phyloP scores from a whole-genome alignment of 2,797 vertebrate genomes.

The Cynopterus sphinx region DNA sequence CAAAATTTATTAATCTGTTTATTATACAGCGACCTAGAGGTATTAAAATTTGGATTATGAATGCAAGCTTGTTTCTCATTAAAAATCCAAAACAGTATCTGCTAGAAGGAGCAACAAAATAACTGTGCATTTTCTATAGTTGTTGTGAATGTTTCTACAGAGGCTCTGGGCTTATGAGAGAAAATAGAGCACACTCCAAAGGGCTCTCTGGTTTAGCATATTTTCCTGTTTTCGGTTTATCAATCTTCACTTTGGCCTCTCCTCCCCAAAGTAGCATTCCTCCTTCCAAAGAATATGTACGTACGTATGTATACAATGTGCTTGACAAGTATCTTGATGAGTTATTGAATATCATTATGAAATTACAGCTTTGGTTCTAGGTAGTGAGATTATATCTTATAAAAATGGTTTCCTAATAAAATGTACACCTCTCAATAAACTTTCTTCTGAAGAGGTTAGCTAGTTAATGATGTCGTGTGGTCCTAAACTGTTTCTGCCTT shows the following conservation, averaged over 20 bases:
- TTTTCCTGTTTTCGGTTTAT: slow-evolving; percentile 11
- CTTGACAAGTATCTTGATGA: not conserved
- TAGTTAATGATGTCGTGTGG: not conserved
- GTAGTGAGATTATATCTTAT: not conserved
- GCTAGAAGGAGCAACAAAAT: slow-evolving; percentile 20
- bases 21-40: slow-evolving; percentile 48
- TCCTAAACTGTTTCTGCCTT: not conserved
- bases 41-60: slow-evolving; percentile 64
- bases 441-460: not conserved
- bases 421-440: not conserved
- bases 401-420: not conserved
- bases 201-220: not conserved
- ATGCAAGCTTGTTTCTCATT: slow-evolving; percentile 53
- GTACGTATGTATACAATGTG: not conserved
- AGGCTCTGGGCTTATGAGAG: not conserved
- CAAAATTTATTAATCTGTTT: slow-evolving; percentile 45
- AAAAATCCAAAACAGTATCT: slow-evolving; percentile 56
- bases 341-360: slow-evolving; percentile 28
- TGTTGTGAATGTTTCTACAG: not conserved
- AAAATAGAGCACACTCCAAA: not conserved
- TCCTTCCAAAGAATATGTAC: not conserved
- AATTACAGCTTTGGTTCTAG: not conserved
- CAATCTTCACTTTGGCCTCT: not conserved
- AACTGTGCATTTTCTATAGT: not conserved
- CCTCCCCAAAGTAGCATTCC: not conserved